Evolutionary conservation across 2,888 invertebrate genomes (phyloP).

Genomic region (Agrotis ipsilon): DNA sequence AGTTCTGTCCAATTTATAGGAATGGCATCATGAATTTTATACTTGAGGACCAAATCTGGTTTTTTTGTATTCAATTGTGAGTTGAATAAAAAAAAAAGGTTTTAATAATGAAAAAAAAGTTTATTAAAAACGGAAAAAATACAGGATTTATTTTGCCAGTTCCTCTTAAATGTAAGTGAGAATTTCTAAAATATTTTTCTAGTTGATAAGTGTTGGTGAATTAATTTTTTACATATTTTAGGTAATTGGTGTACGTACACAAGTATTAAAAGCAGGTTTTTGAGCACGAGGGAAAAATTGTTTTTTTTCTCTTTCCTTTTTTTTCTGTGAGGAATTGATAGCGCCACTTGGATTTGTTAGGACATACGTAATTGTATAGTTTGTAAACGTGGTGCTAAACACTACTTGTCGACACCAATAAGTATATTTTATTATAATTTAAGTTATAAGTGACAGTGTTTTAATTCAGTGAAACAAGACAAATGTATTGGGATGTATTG

Average conservation of each 20-base stretch:
- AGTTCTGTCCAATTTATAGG: slow-evolving; percentile 87
- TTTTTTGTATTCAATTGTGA: slow-evolving; percentile 81
- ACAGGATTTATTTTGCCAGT: slow-evolving; percentile 91
- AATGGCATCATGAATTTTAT: slow-evolving; percentile 89
- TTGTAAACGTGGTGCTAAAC: slow-evolving; percentile 87
- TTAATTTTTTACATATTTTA: slow-evolving; percentile 85
- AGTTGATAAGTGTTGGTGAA: slow-evolving; percentile 89
- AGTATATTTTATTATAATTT: slow-evolving; percentile 81
- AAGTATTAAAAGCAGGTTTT: slow-evolving; percentile 78
- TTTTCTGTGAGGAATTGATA: slow-evolving; percentile 71
- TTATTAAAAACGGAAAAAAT: slow-evolving; percentile 71
- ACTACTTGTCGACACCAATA: slow-evolving; percentile 83
- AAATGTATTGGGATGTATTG: slow-evolving; percentile 71
- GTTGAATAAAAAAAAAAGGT: slow-evolving; percentile 67
- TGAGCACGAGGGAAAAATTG: slow-evolving; percentile 63
- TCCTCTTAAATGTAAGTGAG: slow-evolving; percentile 91
- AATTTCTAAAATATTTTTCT: slow-evolving; percentile 90
- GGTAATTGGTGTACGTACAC: slow-evolving; percentile 81
- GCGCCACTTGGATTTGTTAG: slow-evolving; percentile 78
- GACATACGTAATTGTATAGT: slow-evolving; percentile 78
- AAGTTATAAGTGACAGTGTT: slow-evolving; percentile 83
- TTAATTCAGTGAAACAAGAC: slow-evolving; percentile 69
- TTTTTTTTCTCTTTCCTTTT: slow-evolving; percentile 68
- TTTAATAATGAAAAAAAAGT: slow-evolving; percentile 49
- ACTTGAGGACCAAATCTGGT: slow-evolving; percentile 87